Evolutionary conservation across 2,888 invertebrate genomes (phyloP).

Genomic region (Lepidochrysops patricia): DNA sequence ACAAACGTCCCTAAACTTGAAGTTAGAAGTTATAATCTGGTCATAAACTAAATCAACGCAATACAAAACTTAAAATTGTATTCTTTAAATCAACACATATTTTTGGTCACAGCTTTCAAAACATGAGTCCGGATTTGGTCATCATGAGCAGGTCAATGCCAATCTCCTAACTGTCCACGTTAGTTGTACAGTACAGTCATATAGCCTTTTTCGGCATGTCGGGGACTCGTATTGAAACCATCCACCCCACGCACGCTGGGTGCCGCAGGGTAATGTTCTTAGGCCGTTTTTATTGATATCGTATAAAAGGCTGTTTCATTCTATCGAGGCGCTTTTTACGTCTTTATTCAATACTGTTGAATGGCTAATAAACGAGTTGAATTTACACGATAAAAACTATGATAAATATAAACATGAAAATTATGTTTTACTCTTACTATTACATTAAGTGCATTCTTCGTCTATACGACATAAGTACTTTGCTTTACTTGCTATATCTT

Average conservation of each 20-base stretch:
- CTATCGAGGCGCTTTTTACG: conserved; percentile 15
- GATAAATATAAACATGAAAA: not conserved
- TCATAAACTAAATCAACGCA: no score
- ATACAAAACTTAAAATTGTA: no score
- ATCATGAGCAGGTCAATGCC: conserved; percentile 55
- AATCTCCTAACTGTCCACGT: conserved; percentile 34
- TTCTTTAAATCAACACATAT: not conserved
- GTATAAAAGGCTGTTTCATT: conserved; percentile 11
- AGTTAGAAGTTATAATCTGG: no score
- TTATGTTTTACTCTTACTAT: not conserved
- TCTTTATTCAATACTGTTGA: not conserved
- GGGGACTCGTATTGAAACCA: conserved; percentile 39
- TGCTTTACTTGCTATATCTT: not conserved
- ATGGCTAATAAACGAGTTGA: not conserved
- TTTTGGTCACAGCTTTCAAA: conserved; percentile 43
- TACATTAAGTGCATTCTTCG: not conserved
- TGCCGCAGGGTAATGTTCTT: conserved; percentile 48
- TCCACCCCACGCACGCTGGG: conserved; percentile 38
- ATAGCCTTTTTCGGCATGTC: conserved; percentile 51
- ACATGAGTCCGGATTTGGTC: conserved; percentile 48
- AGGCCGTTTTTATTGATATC: conserved; percentile 37
- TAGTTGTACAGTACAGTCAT: conserved; percentile 48
- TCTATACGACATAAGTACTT: no score
- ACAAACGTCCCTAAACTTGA: no score
- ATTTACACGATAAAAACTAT: not conserved